A percentile compares a stretch with the other conserved stretches of the same genome.
Conservation (phyloP, 2,888 invertebrate genomes). For the Leptinotarsa rubiginosa region DNA sequence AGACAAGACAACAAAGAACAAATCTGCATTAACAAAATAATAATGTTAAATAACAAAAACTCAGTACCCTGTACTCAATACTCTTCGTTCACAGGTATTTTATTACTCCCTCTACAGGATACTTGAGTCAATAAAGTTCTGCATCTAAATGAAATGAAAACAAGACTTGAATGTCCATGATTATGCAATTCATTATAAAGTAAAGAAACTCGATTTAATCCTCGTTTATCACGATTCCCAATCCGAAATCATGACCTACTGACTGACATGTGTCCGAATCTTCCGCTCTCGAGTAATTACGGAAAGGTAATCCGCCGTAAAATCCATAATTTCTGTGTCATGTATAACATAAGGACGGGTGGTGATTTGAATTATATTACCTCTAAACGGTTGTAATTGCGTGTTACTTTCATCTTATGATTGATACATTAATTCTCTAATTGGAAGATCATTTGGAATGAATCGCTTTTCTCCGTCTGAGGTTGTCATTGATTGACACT, state of each 20-base stretch:
- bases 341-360: constrained; percentile 6
- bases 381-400: constrained; percentile 22
- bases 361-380: constrained; percentile 17
- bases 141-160: neutral
- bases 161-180: neutral
- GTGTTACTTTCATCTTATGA: constrained; percentile 31
- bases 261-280: constrained; percentile 4
- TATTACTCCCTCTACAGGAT: too few relatives aligned
- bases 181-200: neutral
- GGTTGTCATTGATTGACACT: constrained; percentile 25
- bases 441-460: constrained; percentile 27
- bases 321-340: constrained; percentile 17
- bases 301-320: constrained; percentile 3
- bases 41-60: too few relatives aligned
- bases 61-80: too few relatives aligned
- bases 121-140: too few relatives aligned
- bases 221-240: neutral
- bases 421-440: constrained; percentile 34
- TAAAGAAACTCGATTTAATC: neutral
- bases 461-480: constrained; percentile 26
- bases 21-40: too few relatives aligned
- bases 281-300: neutral
- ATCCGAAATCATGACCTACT: neutral
- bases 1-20: too few relatives aligned
- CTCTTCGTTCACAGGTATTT: too few relatives aligned